Percentiles rank a stretch among this genome's conserved stretches.
These are phyloP conservation scores for Orthochromis indermauri DNA, from an alignment of 2,113 vertebrate genomes.

Conservation along the genomic window DNA sequence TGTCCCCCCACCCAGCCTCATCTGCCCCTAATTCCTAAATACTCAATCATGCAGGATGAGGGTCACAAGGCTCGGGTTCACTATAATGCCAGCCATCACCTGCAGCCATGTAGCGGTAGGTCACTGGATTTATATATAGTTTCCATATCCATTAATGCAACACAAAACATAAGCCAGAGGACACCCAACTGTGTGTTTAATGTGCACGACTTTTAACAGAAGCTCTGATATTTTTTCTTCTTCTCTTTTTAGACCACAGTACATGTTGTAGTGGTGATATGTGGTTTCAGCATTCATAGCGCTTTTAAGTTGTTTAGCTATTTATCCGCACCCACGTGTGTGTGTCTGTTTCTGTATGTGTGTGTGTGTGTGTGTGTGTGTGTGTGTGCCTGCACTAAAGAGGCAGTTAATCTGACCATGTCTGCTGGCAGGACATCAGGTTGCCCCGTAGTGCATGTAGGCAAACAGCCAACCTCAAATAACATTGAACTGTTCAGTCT, in stretches of 20 bases:
- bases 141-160: neutral
- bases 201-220: neutral
- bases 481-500: neutral
- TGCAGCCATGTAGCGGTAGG: neutral
- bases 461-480: constrained; percentile 33
- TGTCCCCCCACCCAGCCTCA: neutral
- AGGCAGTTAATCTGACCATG: constrained; percentile 47
- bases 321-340: neutral
- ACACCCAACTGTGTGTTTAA: neutral
- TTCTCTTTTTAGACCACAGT: neutral
- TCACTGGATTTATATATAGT: neutral
- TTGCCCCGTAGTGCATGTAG: constrained; percentile 29
- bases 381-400: constrained; percentile 3
- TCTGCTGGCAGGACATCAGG: constrained; percentile 46
- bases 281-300: neutral
- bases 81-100: constrained; percentile 20
- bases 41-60: neutral
- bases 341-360: neutral
- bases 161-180: neutral
- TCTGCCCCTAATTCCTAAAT: constrained; percentile 26
- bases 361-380: neutral
- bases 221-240: neutral
- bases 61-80: constrained; percentile 6
- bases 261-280: neutral
- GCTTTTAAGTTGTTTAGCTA: neutral